These are phyloP conservation scores for Takifugu ocellatus DNA, from an alignment of 2,797 vertebrate species.

Conservation along the genomic window DNA sequence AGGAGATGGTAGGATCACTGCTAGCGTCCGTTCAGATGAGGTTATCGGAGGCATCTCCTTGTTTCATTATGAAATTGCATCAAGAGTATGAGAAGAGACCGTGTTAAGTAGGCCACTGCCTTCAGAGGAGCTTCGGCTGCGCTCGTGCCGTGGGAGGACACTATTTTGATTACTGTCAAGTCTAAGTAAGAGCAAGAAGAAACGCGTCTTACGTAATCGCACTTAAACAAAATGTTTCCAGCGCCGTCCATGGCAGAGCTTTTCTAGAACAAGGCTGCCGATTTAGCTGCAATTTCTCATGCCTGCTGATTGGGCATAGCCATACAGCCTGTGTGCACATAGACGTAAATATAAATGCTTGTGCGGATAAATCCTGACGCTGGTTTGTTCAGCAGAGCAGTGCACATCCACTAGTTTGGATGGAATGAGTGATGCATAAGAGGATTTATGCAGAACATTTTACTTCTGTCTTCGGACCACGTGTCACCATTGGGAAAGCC, in stretches of 20 bases:
- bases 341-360: constrained; percentile 4
- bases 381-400: not conserved
- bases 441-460: no score
- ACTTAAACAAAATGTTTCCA: constrained; percentile 54
- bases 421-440: not conserved
- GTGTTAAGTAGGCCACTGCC: constrained; percentile 60
- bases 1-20: no score
- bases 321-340: not conserved
- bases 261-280: constrained; percentile 14
- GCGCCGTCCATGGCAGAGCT: constrained; percentile 38
- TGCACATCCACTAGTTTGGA: not conserved
- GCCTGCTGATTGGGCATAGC: constrained; percentile 28
- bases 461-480: not conserved
- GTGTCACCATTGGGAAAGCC: not conserved
- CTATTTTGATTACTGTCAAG: constrained; percentile 71
- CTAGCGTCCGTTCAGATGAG: constrained; percentile 36
- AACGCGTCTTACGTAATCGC: constrained; percentile 63
- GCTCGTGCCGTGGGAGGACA: constrained; percentile 63
- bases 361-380: not conserved
- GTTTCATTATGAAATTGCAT: constrained; percentile 58
- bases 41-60: constrained; percentile 43
- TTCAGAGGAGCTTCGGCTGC: constrained; percentile 51
- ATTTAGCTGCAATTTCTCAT: constrained; percentile 33
- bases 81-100: constrained; percentile 48
- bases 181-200: constrained; percentile 58